Conservation (phyloP, 2,888 invertebrate genomes). For the Conus canariensis region DNA sequence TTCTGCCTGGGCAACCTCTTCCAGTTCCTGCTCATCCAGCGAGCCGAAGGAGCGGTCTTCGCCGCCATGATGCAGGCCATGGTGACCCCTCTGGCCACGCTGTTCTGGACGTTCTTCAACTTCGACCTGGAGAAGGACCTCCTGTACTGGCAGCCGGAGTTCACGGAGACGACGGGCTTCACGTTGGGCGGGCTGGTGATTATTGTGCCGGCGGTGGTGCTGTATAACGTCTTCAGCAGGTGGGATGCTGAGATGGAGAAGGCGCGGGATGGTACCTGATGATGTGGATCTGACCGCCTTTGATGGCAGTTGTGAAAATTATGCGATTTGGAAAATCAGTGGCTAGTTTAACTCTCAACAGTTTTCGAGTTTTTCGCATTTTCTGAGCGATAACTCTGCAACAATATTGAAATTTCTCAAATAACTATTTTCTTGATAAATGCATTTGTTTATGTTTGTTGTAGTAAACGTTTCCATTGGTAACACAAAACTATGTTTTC, state of each 20-base stretch:
- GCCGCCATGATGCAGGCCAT: constrained; percentile 63
- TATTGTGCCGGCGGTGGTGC: constrained; percentile 63
- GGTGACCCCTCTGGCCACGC: constrained; percentile 60
- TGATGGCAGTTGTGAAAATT: not conserved
- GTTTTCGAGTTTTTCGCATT: no score
- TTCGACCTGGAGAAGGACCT: constrained; percentile 53
- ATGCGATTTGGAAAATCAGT: not conserved
- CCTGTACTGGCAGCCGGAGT: constrained; percentile 61
- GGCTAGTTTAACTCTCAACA: not conserved
- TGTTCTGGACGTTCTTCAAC: constrained; percentile 70
- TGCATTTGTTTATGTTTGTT: no score
- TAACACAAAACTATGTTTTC: not conserved
- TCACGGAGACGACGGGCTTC: constrained; percentile 64
- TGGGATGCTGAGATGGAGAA: constrained; percentile 51
- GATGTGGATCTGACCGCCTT: not conserved
- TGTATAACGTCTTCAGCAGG: constrained; percentile 64
- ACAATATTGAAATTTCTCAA: no score
- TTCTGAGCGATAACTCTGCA: no score
- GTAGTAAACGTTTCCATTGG: no score
- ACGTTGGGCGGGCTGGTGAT: constrained; percentile 59
- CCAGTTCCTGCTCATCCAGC: constrained; percentile 64
- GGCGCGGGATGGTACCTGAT: no score
- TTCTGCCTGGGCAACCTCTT: constrained; percentile 59
- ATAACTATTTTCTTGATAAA: no score
- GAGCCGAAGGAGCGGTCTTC: constrained; percentile 68